These are phyloP conservation scores for Ophthalmolycus amberensis DNA, from an alignment of 2,113 vertebrate genomes.

Conservation along the genomic window DNA sequence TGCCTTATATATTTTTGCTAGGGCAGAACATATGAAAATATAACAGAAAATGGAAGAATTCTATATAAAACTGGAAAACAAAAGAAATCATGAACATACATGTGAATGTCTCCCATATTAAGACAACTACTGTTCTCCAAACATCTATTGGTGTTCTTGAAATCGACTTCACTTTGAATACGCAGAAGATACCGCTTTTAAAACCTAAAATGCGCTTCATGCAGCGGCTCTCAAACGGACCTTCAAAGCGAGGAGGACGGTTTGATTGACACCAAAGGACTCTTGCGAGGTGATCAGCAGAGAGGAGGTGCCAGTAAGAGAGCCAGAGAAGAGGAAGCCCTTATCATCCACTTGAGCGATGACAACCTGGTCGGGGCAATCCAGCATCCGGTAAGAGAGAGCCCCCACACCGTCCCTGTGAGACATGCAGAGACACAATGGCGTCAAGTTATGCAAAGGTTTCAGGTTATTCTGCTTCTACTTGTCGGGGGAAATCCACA, in stretches of 20 bases:
- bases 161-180: slow-evolving; percentile 2
- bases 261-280: slow-evolving; percentile 85
- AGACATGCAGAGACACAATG: not conserved
- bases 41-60: not conserved
- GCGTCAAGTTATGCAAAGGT: not conserved
- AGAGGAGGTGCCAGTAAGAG: slow-evolving; percentile 86
- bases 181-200: not conserved
- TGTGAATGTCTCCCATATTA: not conserved
- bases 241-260: slow-evolving; percentile 83
- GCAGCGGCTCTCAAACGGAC: slow-evolving; percentile 59
- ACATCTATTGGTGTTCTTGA: not conserved
- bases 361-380: slow-evolving; percentile 84
- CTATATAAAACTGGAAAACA: not conserved
- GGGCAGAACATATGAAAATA: not conserved
- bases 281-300: slow-evolving; percentile 91
- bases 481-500: not conserved
- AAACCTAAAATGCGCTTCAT: not conserved
- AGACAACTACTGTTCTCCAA: not conserved
- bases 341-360: slow-evolving; percentile 88
- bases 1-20: not conserved
- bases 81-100: not conserved
- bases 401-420: slow-evolving; percentile 86
- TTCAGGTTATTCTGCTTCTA: not conserved
- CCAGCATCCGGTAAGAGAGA: slow-evolving; percentile 88
- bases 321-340: slow-evolving; percentile 88